These are phyloP conservation scores for Acrobasis consociella DNA, from an alignment of 2,888 invertebrate genomes.

Conservation along the genomic window DNA sequence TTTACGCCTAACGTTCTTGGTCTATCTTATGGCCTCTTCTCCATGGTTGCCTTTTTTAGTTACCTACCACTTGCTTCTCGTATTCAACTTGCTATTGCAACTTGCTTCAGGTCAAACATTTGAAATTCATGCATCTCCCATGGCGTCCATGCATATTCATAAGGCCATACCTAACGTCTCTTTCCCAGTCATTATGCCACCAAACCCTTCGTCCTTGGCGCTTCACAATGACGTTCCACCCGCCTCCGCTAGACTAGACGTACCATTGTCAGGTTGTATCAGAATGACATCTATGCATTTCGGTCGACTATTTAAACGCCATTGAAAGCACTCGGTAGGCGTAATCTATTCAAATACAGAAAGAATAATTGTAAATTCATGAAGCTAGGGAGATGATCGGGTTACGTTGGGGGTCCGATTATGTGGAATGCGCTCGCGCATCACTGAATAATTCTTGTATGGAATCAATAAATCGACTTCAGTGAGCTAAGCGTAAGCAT, in stretches of 20 bases:
- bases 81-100: neutral
- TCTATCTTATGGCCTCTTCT: no score
- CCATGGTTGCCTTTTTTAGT: neutral
- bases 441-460: neutral
- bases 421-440: conserved; percentile 6
- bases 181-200: neutral
- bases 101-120: neutral
- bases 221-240: conserved; percentile 34
- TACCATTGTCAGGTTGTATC: conserved; percentile 13
- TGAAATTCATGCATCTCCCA: neutral
- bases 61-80: neutral
- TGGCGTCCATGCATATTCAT: conserved; percentile 14
- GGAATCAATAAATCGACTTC: neutral
- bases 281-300: conserved; percentile 36
- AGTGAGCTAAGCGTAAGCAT: no score
- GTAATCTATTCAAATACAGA: conserved; percentile 21
- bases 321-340: conserved; percentile 34
- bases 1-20: no score
- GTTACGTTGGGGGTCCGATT: conserved; percentile 2
- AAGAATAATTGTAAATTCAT: conserved; percentile 19
- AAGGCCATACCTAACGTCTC: conserved; percentile 5
- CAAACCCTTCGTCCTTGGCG: conserved; percentile 21
- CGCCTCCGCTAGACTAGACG: conserved; percentile 34
- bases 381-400: conserved; percentile 6
- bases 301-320: conserved; percentile 35